Percentiles rank a stretch among this genome's conserved stretches.
Conservation (phyloP, 2,797 vertebrate species). For the Leptatherina wallacei region DNA sequence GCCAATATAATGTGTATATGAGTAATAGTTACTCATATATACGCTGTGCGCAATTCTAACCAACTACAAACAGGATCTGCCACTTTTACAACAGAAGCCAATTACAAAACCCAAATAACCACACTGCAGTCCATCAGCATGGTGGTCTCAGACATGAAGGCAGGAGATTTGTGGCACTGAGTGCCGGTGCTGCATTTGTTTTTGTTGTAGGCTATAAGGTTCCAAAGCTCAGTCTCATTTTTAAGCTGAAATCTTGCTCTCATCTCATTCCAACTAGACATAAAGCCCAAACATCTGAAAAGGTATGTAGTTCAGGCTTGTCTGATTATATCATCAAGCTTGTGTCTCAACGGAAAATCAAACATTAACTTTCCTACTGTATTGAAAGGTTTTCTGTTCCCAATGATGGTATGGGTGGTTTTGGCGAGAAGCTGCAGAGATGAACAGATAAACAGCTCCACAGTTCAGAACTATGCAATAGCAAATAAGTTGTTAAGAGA, state of each 20-base stretch:
- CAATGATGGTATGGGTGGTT: background rate
- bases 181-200: background rate
- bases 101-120: background rate
- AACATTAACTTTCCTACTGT: background rate
- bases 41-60: background rate
- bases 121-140: background rate
- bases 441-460: background rate
- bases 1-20: background rate
- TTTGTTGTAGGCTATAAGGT: background rate
- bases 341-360: background rate
- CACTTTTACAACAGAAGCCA: background rate
- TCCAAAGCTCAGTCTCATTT: no score
- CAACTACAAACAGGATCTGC: no score
- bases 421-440: background rate
- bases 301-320: background rate
- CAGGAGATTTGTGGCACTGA: background rate
- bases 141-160: background rate
- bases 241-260: background rate
- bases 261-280: background rate
- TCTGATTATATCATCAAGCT: background rate
- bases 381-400: background rate
- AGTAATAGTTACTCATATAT: background rate
- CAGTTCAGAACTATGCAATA: background rate
- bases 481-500: background rate
- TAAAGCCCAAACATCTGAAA: slow-evolving; percentile 4